Conservation (phyloP, 2,113 vertebrate species). For the Thalassarche chlororhynchos region DNA sequence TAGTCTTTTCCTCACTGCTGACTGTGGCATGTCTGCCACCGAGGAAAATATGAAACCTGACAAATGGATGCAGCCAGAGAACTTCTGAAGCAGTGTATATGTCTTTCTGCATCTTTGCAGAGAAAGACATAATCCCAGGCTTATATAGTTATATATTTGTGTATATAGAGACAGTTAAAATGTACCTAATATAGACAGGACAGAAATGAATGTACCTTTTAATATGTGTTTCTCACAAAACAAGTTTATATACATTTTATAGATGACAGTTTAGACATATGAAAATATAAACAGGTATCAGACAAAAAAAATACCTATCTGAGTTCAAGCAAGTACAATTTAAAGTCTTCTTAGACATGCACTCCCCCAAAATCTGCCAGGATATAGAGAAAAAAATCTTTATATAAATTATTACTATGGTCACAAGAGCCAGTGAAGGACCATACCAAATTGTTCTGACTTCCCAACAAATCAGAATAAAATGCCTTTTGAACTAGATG, state of each 20-base stretch:
- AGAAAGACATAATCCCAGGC: neutral
- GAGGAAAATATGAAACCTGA: neutral
- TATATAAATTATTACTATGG: neutral
- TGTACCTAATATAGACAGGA: neutral
- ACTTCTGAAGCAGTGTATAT: neutral
- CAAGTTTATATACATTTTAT: neutral
- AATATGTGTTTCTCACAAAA: neutral
- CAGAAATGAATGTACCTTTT: neutral
- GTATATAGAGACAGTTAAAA: neutral
- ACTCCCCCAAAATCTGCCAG: neutral
- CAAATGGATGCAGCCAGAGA: neutral
- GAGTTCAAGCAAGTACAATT: constrained; percentile 33
- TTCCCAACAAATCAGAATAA: neutral
- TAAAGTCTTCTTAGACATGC: neutral
- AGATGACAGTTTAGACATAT: neutral
- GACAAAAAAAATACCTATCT: neutral
- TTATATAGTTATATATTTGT: neutral
- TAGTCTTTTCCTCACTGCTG: neutral
- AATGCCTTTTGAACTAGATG: neutral
- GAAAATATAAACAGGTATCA: constrained; percentile 1
- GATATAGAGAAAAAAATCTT: neutral
- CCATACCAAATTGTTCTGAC: neutral
- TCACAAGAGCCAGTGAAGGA: neutral
- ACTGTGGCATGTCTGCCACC: neutral
- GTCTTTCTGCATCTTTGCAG: neutral